Evolutionary conservation across 2,888 invertebrate species (phyloP).

Genomic region (Ariolimax columbianus): DNA sequence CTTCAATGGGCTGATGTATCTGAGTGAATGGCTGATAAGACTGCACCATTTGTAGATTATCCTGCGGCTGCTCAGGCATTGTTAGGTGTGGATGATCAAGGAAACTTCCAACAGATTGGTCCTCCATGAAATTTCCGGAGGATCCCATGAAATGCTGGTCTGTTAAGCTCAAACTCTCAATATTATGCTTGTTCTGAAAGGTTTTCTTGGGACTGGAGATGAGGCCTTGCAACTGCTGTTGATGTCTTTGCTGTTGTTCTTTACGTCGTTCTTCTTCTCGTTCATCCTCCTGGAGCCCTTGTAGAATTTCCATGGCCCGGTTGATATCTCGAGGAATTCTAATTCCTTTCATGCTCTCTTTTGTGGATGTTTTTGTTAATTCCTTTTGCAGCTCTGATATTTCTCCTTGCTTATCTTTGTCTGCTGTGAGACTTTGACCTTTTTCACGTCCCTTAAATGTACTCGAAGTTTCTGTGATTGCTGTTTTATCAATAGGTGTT

Average conservation of each 20-base stretch:
- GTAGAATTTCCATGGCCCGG: conserved; percentile 49
- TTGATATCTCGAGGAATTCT: conserved; percentile 50
- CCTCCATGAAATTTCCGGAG: conserved; percentile 42
- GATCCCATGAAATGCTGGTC: conserved; percentile 40
- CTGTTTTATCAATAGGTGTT: conserved; percentile 32
- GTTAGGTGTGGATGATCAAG: conserved; percentile 40
- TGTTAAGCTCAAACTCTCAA: conserved; percentile 36
- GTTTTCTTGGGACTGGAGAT: conserved; percentile 43
- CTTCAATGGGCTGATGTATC: conserved; percentile 15
- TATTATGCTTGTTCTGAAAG: conserved; percentile 47
- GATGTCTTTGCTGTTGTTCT: conserved; percentile 29
- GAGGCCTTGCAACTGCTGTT: conserved; percentile 22
- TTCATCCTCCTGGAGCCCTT: conserved; percentile 48
- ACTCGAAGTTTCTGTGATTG: conserved; percentile 1
- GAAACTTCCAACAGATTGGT: conserved; percentile 39
- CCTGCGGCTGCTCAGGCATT: conserved; percentile 21
- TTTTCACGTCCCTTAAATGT: conserved; percentile 33
- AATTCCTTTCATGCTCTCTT: conserved; percentile 50
- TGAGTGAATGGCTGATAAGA: conserved; percentile 26
- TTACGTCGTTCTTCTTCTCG: conserved; percentile 45
- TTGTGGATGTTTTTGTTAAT: conserved; percentile 47
- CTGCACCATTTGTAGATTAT: conserved; percentile 32
- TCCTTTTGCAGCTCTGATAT: conserved; percentile 50
- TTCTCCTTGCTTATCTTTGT: conserved; percentile 35
- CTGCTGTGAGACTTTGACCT: conserved; percentile 12